Conservation (phyloP, 2,113 vertebrate genomes). For the Bos javanicus region DNA sequence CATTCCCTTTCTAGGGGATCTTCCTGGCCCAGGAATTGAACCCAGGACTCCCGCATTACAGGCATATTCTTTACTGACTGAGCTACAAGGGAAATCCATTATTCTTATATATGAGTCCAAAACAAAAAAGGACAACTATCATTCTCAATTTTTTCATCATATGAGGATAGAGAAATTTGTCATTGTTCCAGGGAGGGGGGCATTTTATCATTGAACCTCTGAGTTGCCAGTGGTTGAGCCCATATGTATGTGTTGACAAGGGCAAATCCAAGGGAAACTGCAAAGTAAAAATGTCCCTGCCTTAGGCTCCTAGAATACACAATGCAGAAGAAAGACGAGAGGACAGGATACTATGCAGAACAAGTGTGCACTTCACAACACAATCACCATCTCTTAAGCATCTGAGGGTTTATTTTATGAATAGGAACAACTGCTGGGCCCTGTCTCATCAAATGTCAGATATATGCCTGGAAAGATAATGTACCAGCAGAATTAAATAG, state of each 20-base stretch:
- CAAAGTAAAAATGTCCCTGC: neutral
- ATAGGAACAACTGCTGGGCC: neutral
- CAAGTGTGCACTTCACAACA: neutral
- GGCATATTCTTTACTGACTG: neutral
- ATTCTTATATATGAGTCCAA: neutral
- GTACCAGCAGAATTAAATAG: neutral
- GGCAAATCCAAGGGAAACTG: neutral
- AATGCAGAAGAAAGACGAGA: neutral
- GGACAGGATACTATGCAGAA: accelerated
- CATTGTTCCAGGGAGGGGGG: neutral
- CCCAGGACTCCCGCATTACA: neutral
- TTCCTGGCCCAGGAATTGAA: accelerated
- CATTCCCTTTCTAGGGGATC: neutral
- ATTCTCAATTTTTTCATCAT: neutral
- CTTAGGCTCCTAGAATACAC: neutral
- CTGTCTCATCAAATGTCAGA: neutral
- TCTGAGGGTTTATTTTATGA: neutral
- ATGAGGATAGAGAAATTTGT: neutral
- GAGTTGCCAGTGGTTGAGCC: too few species aligned
- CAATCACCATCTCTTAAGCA: neutral
- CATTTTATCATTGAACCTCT: neutral
- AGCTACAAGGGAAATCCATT: neutral
- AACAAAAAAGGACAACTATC: neutral
- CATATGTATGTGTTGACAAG: neutral
- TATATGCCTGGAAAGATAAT: neutral